Base-by-base conservation (phyloP, 2,888 invertebrate genomes). In the Chironomus tentans region DNA sequence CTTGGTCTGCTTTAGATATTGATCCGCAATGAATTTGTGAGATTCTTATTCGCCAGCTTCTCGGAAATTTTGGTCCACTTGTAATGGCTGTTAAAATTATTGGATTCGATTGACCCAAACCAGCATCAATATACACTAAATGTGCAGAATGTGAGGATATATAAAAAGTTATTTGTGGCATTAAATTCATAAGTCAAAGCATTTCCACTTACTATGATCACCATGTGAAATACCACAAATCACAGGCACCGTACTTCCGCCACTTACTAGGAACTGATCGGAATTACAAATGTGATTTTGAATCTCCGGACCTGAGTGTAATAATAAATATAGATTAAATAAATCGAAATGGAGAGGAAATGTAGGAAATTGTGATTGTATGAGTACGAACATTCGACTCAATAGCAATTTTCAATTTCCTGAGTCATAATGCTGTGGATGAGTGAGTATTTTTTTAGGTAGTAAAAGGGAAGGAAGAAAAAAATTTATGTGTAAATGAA, bases 211-310 rank as follows among this genome's bases (percentile, higher is more conserved):
- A 94, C 94, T 91, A 82, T 95, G 95, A 83, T 91, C 92, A 18
- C 92, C 94, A 48, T 88, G 88, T 80, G 93, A 93, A 70, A 85
- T 85, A 7, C 95, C 95, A 80, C 95, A 95, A 73, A 95, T 92
- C 0, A 90, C 88, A 2, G 94, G 92, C 0, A 91, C 88, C 0
- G 92, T 90, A 81, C 89, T 92, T 0, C 92, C 92, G 0, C 94
- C 94, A 0, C 93, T 93, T 4, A 94, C 91, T 50, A 94, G 90
- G 79, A 95, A 91, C 80, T 94, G 94, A 81, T 95, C 95, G 78
- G 90, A 91, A 80, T 90, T 91, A 81, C 94, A 94, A 2, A 92
- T 87, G 80, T 94, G 88, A 83, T 94, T 92, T 65, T 87, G 85
- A 0, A 87, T 84, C 80, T 94, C 93, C 0, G 94, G 94, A 0